Base-by-base conservation (phyloP, 1,140 invertebrate species). In the Ectropis grisescens region DNA sequence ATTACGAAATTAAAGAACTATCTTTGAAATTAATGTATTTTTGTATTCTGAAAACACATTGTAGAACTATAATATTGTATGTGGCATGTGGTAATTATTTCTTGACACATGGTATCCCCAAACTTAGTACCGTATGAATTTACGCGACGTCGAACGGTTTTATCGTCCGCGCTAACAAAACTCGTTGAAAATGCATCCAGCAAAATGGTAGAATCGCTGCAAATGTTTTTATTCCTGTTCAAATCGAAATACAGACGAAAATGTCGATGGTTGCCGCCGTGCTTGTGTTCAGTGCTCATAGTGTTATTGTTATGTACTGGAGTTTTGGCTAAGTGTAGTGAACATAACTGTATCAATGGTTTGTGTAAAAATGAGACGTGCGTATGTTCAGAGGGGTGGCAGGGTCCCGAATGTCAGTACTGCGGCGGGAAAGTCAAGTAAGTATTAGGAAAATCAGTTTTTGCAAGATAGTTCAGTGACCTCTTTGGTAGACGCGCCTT, bases 351-450 rank as follows among this genome's bases (percentile, higher is more conserved):
- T 68, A 37, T 75, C 43, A 76, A 79, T 50, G 68, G 71, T 67
- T 64, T 62, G 31, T 96, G 93, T 86, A 85, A 88, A 65, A 94
- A 93, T 84, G 91, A 88, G 56, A 93, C 86, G 58, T 97, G 95
- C 85, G 79, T 92, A 33, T 97, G 95, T 85, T 87, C 88, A 61
- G 91, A 93, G 67, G 95, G 94, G 30, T 97, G 94, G 94, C 91
- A 93, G 74, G 94, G 94, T 27, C 80, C 88, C 12, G 87, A 89
- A 45, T 97, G 95, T 83, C 92, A 96, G 72, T 93, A 90, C 72
- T 96, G 94, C 84, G 91, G 89, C 34, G 94, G 95, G 40, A 94
- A 96, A 90, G 90, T 95, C 62, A 93, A 90, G 94, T 96, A 84
- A 86, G 86, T 82, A 28, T 27, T 35, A 38, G 33, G 45, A 37